These are phyloP conservation scores for Aleadryas rufinucha DNA, from an alignment of 2,113 vertebrate genomes.

Conservation along the genomic window DNA sequence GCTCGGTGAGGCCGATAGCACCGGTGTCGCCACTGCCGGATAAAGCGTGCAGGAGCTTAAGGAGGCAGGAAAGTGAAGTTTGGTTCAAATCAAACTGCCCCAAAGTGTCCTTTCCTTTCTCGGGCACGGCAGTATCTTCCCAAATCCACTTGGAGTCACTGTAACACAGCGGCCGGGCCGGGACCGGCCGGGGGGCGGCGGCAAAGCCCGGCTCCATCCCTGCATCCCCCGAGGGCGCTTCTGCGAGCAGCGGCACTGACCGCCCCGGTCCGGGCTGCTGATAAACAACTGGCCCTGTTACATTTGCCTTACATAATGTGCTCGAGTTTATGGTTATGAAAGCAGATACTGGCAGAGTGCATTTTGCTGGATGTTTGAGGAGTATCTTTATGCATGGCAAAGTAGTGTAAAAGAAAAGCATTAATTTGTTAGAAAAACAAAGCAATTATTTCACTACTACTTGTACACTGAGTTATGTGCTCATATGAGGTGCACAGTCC, in stretches of 20 bases:
- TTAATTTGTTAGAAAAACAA: neutral
- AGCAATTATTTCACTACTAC: neutral
- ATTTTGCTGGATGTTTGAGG: neutral
- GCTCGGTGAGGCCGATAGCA: fast-evolving
- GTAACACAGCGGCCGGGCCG: constrained; percentile 13
- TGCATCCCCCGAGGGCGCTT: neutral
- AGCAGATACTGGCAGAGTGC: fast-evolving
- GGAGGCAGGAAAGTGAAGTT: neutral
- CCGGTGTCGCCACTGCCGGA: fast-evolving
- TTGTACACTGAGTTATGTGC: fast-evolving
- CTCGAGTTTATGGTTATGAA: fast-evolving
- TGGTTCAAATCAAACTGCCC: fast-evolving
- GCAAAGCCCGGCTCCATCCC: neutral
- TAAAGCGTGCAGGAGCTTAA: neutral
- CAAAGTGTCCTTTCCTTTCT: fast-evolving
- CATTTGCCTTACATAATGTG: fast-evolving
- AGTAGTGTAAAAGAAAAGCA: neutral
- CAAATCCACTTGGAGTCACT: constrained; percentile 67
- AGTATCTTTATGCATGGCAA: fast-evolving
- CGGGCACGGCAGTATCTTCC: neutral
- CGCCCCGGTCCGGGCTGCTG: fast-evolving
- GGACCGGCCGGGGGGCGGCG: neutral
- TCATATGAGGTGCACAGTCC: fast-evolving
- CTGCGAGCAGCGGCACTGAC: neutral
- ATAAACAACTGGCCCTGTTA: fast-evolving